phyloP scores from a whole-genome alignment of 2,113 vertebrate species.

The Chaenogobius annularis region DNA sequence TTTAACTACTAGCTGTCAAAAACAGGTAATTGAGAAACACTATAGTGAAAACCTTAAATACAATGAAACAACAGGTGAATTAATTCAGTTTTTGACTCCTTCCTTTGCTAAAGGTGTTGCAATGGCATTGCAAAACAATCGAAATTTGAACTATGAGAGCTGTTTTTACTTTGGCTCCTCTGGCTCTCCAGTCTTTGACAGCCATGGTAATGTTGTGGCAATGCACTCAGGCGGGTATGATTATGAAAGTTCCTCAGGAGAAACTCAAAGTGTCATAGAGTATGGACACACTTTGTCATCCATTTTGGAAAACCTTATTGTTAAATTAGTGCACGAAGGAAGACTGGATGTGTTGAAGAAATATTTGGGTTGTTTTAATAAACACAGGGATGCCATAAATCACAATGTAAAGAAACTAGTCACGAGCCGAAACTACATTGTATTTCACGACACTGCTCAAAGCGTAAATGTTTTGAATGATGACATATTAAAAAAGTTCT shows the following conservation, averaged over 20 bases:
- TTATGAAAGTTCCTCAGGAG: accelerated
- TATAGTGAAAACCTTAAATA: not conserved
- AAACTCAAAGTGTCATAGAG: not conserved
- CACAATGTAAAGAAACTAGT: slow-evolving; percentile 9
- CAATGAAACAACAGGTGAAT: accelerated
- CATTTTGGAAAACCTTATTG: slow-evolving; percentile 11
- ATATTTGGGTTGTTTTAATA: not conserved
- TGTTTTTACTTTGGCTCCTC: slow-evolving; percentile 29
- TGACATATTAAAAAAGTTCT: not conserved
- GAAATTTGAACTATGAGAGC: slow-evolving; percentile 3
- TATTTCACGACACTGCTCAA: not conserved
- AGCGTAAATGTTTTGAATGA: not conserved
- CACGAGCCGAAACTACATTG: not conserved
- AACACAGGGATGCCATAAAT: not conserved
- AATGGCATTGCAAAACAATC: accelerated
- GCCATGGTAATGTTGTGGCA: slow-evolving; percentile 32
- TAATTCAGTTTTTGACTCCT: not conserved
- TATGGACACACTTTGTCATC: not conserved
- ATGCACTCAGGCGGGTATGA: slow-evolving; percentile 22
- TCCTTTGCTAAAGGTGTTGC: not conserved
- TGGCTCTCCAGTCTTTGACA: slow-evolving; percentile 52
- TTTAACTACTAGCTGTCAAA: not conserved
- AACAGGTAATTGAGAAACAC: not conserved
- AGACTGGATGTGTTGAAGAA: slow-evolving; percentile 23
- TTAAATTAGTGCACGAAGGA: slow-evolving; percentile 1